A percentile compares a stretch with the other conserved stretches of the same genome.
Evolutionary conservation across 2,888 invertebrate genomes (phyloP).

Genomic region (Epinotia brunnichana): DNA sequence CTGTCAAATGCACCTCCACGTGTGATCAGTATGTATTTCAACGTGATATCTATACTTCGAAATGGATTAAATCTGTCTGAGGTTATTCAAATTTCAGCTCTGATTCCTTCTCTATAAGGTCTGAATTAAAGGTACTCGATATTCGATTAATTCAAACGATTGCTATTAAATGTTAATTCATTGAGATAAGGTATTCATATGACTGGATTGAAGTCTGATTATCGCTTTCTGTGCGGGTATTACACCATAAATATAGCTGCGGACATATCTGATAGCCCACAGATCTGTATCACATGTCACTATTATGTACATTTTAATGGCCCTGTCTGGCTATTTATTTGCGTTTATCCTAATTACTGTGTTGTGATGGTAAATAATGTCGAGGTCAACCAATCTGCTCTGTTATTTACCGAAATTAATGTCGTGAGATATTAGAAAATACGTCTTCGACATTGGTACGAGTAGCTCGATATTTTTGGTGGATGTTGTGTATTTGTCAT

Average conservation of each 20-base stretch:
- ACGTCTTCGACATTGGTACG: too few species aligned
- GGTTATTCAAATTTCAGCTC: not conserved
- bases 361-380: too few species aligned
- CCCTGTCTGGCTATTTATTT: not conserved
- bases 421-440: too few species aligned
- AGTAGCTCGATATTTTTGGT: too few species aligned
- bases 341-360: too few species aligned
- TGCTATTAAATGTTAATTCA: not conserved
- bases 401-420: too few species aligned
- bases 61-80: not conserved
- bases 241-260: not conserved
- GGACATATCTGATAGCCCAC: not conserved
- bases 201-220: not conserved
- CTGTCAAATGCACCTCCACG: slow-evolving; percentile 27
- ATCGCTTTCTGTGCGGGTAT: not conserved
- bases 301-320: not conserved
- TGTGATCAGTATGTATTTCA: slow-evolving; percentile 9
- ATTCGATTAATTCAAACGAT: not conserved
- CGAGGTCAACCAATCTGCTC: too few species aligned
- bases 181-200: slow-evolving; percentile 12
- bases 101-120: not conserved
- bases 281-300: not conserved
- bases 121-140: not conserved
- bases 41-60: slow-evolving; percentile 8
- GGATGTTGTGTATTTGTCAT: too few species aligned